Base-by-base conservation (phyloP, 2,888 invertebrate species). In the Perithous albicinctus region DNA sequence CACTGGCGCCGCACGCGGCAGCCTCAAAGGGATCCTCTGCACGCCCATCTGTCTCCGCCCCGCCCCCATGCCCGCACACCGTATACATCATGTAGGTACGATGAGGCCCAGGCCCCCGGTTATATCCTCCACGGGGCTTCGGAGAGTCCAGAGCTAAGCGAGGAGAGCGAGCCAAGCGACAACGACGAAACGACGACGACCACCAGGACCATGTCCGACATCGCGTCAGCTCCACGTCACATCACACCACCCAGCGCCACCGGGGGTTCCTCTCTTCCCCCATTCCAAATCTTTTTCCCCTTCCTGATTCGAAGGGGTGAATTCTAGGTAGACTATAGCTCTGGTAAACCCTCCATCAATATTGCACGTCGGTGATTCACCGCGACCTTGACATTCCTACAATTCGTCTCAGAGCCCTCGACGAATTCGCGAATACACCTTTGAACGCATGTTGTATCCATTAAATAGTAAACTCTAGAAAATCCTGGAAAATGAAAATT, bases 21-120 rank as follows among this genome's bases (percentile, higher is more conserved):
- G 90, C 90, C 92, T 92, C 92, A 92, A 92, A 90, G 92, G 90
- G 89, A 91, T 90, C 91, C 90, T 87, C 91, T 87, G 89, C 90
- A 92, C 92, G 92, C 92, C 92, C 92, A 92, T 92, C 92, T 92
- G 92, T 92, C 92, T 92, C 92, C 92, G 92, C 92, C 87, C 92
- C 92, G 92, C 92, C 92, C 91, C 90, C 89, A 91, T 91, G 90
- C 90, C 88, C 90, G 89, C 89, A 90, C 91, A 90, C 90, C 90
- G 89, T 90, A 91, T 91, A 90, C 91, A 91, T 91, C 91, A 91
- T 90, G 87, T 86, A 91, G 80, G 77, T 67, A 74, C 72, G 59
- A 79, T 66, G 80, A 69, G 79, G 76, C 76, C 76, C 82, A 67
- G 76, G 76, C 77, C 79, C 76, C 77, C 72, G 82, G 80, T 80